Base-by-base conservation (phyloP, 1,140 invertebrate genomes). In the Acromyrmex heyeri region DNA sequence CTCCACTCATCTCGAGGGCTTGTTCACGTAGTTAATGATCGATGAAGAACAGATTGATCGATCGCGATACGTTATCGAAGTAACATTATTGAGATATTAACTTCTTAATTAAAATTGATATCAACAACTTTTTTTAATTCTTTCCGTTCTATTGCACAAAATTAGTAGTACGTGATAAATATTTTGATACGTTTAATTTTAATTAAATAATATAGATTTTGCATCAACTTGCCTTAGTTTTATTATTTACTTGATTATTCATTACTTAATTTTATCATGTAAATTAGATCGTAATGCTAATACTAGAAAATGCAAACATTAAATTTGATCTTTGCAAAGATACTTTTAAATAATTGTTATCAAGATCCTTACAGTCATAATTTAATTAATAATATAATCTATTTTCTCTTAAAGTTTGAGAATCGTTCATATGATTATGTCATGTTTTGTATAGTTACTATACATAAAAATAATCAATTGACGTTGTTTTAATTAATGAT, bases 11-110 rank as follows among this genome's bases (percentile, higher is more conserved):
- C n/a, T 48, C 44, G 62, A 53, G 3, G 2, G 4, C 34, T 44
- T 48, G 53, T 83, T 83, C 2, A 53, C 27, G 16, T 6, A 44
- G n/a, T 83, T 83, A 61, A 83, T 83, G 27, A 59, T 82, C 34
- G 48, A 48, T 82, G 78, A 18, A 78, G 16, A 72, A 72, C 24
- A 82, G 14, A 16, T 21, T 59, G 16, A 30, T 8, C 7, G 27
- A 34, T 76, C 7, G 21, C n/a, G n/a, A 76, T 59, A 75, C 3
- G 8, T 73, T 30, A 73, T 44, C 38, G 38, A 73, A 73, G 8
- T 55, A 55, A 57, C 16, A n/a, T 14, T 53, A 30, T 72, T 30
- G 48, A 30, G 16, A 30, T 55, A 53, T 30, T 72, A 30, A 53
- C 16, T 53, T 48, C 24, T 72, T 72, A 72, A 30, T 72, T 53